These are phyloP conservation scores for Dendropsophus ebraccatus DNA, from an alignment of 2,113 vertebrate species.

Conservation along the genomic window DNA sequence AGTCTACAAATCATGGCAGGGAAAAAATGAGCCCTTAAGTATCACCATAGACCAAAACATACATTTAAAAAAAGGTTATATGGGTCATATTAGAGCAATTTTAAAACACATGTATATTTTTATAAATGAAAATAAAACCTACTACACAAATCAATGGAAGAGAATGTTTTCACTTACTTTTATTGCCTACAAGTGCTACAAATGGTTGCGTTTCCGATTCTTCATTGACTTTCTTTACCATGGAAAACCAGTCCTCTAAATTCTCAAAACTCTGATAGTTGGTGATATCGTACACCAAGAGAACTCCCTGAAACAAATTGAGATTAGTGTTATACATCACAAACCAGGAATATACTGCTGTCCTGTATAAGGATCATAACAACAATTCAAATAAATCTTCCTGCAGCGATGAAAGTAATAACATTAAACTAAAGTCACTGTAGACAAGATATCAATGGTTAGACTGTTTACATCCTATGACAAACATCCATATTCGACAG, in stretches of 20 bases:
- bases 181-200: slow-evolving; percentile 94
- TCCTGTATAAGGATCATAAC: background rate
- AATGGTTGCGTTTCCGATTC: slow-evolving; percentile 89
- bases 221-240: slow-evolving; percentile 93
- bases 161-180: slow-evolving; percentile 82
- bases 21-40: too few relatives aligned
- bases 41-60: too few relatives aligned
- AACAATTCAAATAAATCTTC: background rate
- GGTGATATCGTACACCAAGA: slow-evolving; percentile 98
- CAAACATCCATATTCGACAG: slow-evolving; percentile 10
- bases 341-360: background rate
- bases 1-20: too few relatives aligned
- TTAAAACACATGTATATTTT: too few relatives aligned
- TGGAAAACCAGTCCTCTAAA: slow-evolving; percentile 93
- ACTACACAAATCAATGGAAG: too few relatives aligned
- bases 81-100: too few relatives aligned
- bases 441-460: background rate
- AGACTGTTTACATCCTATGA: slow-evolving; percentile 2
- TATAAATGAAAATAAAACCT: too few relatives aligned
- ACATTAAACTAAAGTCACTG: background rate
- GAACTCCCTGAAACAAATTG: slow-evolving; percentile 79
- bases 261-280: slow-evolving; percentile 98
- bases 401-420: background rate
- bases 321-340: background rate
- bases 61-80: too few relatives aligned